Conservation (phyloP, 2,113 vertebrate genomes). For the Neogobius melanostomus region DNA sequence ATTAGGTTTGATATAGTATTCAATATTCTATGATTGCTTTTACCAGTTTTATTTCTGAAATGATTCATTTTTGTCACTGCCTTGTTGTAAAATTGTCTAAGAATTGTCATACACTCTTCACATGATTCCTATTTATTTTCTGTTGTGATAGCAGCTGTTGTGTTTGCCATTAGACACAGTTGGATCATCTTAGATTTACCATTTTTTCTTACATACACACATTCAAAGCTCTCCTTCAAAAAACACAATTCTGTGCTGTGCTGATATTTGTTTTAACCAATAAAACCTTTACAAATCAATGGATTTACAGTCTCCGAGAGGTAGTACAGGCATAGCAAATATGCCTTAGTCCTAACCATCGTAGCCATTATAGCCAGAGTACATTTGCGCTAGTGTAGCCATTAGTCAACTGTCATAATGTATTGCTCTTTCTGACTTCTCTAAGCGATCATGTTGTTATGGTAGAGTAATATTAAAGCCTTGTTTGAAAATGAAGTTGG, state of each 20-base stretch:
- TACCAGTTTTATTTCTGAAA: too few species aligned
- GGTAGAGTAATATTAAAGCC: background rate
- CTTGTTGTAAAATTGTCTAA: constrained; percentile 19
- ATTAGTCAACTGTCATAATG: too few species aligned
- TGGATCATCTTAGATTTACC: constrained; percentile 44
- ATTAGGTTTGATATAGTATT: too few species aligned
- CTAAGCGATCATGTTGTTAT: background rate
- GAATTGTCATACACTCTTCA: constrained; percentile 15
- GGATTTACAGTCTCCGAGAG: background rate
- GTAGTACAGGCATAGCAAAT: background rate
- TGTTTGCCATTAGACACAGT: constrained; percentile 49
- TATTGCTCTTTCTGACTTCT: background rate
- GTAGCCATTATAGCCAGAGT: too few species aligned
- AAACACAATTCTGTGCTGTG: constrained; percentile 17
- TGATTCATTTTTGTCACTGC: constrained; percentile 1
- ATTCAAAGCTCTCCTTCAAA: constrained; percentile 15
- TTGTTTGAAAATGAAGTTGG: background rate
- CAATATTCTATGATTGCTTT: too few species aligned
- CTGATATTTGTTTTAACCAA: constrained; percentile 3
- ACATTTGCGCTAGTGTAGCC: too few species aligned
- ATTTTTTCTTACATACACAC: too few species aligned
- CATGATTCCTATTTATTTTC: constrained; percentile 43
- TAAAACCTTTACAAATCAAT: constrained; percentile 6
- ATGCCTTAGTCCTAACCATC: too few species aligned
- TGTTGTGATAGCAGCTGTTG: constrained; percentile 50